These are phyloP conservation scores for Microcebus tavaratra DNA, from an alignment of 2,113 vertebrate genomes.

Conservation along the genomic window DNA sequence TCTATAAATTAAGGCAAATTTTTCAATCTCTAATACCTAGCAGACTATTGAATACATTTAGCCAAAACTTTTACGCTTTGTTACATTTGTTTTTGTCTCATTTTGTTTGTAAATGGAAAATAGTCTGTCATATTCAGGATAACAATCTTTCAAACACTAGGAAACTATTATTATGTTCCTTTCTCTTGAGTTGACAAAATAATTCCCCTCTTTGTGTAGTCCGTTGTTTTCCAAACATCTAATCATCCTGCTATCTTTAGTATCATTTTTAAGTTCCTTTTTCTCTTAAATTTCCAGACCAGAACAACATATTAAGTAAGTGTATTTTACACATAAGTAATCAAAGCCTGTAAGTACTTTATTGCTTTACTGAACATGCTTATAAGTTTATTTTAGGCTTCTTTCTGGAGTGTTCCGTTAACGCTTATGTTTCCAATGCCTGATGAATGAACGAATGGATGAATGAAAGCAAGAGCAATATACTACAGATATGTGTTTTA, in stretches of 20 bases:
- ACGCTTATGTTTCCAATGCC: not conserved
- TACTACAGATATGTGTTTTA: not conserved
- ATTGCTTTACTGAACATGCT: not conserved
- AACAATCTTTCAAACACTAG: not conserved
- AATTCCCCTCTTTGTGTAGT: not conserved
- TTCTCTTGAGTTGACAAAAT: constrained; percentile 46
- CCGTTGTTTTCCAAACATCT: constrained; percentile 33
- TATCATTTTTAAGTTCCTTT: not conserved
- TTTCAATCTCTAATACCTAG: not conserved
- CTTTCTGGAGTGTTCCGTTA: not conserved
- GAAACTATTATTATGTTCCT: constrained; percentile 15
- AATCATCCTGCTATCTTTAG: not conserved
- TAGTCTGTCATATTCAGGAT: not conserved
- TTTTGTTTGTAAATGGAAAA: constrained; percentile 49
- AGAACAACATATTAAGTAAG: not conserved
- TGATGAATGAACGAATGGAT: not conserved
- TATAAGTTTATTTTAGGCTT: not conserved
- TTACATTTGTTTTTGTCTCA: constrained; percentile 10
- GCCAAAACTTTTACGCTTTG: not conserved
- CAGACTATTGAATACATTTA: not conserved
- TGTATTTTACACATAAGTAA: not conserved
- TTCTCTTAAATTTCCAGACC: not conserved
- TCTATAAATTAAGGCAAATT: not conserved
- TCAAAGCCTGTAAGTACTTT: not conserved
- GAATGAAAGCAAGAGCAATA: not conserved